phyloP scores from a whole-genome alignment of 2,797 vertebrate species.

The Dermochelys coriacea region DNA sequence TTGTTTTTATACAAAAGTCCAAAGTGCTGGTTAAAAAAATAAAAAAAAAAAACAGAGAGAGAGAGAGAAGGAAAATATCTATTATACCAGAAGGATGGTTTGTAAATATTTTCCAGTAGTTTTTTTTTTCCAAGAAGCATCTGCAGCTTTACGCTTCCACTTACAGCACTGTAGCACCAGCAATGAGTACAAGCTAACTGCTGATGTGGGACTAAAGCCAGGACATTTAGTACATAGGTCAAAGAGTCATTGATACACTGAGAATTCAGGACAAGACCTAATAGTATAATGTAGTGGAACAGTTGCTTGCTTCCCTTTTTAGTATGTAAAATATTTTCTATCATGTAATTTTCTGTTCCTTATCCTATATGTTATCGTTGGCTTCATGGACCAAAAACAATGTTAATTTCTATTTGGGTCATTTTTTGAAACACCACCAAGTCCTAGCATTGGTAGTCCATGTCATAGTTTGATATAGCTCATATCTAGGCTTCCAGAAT shows the following conservation, averaged over 20 bases:
- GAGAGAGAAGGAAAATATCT: not conserved
- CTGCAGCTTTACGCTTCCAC: not conserved
- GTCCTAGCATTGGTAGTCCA: not conserved
- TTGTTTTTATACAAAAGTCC: not conserved
- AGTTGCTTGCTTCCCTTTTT: not conserved
- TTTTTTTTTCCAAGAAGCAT: not conserved
- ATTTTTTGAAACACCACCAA: not conserved
- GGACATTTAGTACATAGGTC: not conserved
- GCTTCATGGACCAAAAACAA: not conserved
- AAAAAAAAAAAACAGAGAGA: too few species aligned
- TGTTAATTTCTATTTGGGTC: not conserved
- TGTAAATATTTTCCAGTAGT: not conserved
- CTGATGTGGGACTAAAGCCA: not conserved
- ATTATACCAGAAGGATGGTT: not conserved
- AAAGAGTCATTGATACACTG: not conserved
- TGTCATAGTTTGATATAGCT: not conserved
- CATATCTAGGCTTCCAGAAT: constrained; percentile 2
- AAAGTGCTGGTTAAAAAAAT: not conserved
- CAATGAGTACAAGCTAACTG: not conserved
- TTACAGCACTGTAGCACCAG: not conserved
- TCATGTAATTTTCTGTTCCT: not conserved
- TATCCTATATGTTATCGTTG: not conserved
- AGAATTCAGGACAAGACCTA: not conserved
- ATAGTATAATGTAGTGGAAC: not conserved
- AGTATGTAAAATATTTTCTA: not conserved